Base-by-base conservation (phyloP, 2,888 invertebrate genomes). In the Cryptosula pallasiana region DNA sequence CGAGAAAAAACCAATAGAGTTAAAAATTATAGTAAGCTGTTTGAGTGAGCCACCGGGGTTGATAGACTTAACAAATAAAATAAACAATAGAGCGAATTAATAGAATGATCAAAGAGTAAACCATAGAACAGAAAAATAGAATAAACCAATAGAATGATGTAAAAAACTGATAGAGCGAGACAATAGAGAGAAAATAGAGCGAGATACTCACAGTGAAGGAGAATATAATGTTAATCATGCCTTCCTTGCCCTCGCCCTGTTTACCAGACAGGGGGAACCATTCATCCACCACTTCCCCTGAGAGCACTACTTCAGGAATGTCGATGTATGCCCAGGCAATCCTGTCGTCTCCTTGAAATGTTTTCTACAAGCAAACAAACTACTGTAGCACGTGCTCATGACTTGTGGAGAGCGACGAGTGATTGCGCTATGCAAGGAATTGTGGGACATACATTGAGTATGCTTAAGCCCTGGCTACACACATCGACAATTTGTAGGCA, bases 231-330 rank as follows among this genome's bases (percentile, higher is more conserved):
- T 95, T 94, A 79, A 98, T 91, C 88, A 91, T 91, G 54, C 97
- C 97, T 85, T 97, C 97, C 78, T 92, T 89, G 69, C 91, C 93
- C 76, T 96, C 95, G 0, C 97, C 97, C 86, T 95, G 95, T 83
- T 94, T 94, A 27, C 98, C 97, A 83, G 90, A 93, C 74, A 98
- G 87, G 1, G 91, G 90, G 84, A 92, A 95, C 95, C 96, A 97
- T 81, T 96, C 95, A 84, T 98, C 97, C 77, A 92, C 90, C 0
- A 94, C 94, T 82, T 95, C 92, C 16, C 94, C 94, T 75, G 82
- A 83, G 76, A 94, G 87, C 20, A 95, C 93, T 72, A 90, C 89
- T 71, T 89, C 89, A 0, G 97, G 95, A 78, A 98, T 93, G 72
- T 89, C 89, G 80, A 95, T 90, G 83, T 94, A 92, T 0, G 93